Base-by-base conservation (phyloP, 2,797 vertebrate genomes). In the Hylomyscus alleni region DNA sequence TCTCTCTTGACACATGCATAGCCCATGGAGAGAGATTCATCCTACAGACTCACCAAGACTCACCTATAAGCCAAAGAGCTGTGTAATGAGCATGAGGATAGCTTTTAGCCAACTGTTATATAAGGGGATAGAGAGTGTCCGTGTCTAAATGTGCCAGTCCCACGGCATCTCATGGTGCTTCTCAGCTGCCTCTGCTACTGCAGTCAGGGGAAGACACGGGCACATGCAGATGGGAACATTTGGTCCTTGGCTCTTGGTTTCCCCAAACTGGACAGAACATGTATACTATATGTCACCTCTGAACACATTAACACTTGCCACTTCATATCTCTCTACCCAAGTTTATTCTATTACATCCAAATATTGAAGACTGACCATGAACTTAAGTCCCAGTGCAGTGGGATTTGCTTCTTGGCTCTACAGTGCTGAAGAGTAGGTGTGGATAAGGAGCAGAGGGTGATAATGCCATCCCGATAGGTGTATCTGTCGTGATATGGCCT, bases 351-450 rank as follows among this genome's bases (percentile, higher is more conserved):
- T 83, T 72, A 86, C n/a, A 62, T 29, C 47, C 22, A 40, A 12
- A 6, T 8, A 78, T 22, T 44, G 3, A 54, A 92, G 26, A 31
- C 26, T 75, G 6, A 0, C 13, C 44, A 3, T 54, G 91, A 65
- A 6, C 52, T 4, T 0, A 0, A 47, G 44, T 26, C 29, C 44
- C 8, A 20, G 0, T 4, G 54, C n/a, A 6, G 12, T 52, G 1
- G 47, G 40, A 19, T 13, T 90, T 20, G 47, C 56, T 2, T 83
- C 17, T 4, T 24, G 29, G 14, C 89, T 89, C 12, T 2, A 44
- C 31, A 80, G 62, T 78, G 37, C 50, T 75, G 8, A 10, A 3
- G 85, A 78, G 60, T 6, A 6, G 34, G 80, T 29, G 9, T 6
- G 60, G 24, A 15, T 76, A 13, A 2, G 73, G 37, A 44, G 5